These are phyloP conservation scores for Neocrepidodera transversa DNA, from an alignment of 2,888 invertebrate species.

Conservation along the genomic window DNA sequence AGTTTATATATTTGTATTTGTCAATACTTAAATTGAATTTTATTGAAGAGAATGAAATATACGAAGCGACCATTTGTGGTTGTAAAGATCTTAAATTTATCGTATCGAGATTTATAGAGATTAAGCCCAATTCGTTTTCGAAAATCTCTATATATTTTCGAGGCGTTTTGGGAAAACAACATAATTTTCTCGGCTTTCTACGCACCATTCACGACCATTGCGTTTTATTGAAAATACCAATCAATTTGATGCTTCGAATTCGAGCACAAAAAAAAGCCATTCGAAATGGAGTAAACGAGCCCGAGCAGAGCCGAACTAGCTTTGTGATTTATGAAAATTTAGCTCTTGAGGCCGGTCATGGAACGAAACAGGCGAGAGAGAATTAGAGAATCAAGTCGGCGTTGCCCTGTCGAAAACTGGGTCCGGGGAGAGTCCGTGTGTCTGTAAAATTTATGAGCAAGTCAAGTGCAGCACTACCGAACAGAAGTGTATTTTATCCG, in stretches of 20 bases:
- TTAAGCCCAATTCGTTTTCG: not conserved
- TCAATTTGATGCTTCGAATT: constrained; percentile 18
- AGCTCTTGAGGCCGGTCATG: constrained; percentile 28
- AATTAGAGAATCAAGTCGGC: constrained; percentile 32
- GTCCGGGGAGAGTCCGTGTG: constrained; percentile 37
- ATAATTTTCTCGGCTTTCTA: constrained; percentile 10
- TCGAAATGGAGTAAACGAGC: not conserved
- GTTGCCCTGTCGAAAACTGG: constrained; percentile 29
- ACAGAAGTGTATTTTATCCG: constrained; percentile 35
- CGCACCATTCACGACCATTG: constrained; percentile 16
- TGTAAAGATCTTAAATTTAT: not conserved
- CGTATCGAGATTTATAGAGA: not conserved
- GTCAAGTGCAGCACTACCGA: constrained; percentile 43
- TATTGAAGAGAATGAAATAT: no score
- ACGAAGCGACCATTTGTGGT: no score
- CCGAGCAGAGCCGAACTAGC: constrained; percentile 12
- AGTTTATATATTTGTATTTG: no score
- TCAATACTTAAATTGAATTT: no score
- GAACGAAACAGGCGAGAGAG: constrained; percentile 26
- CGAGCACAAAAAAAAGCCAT: constrained; percentile 10
- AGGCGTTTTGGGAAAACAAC: constrained; percentile 2
- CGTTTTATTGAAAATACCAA: constrained; percentile 19
- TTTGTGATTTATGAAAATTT: constrained; percentile 16
- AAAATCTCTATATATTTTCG: constrained; percentile 3
- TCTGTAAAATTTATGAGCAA: constrained; percentile 43